Evolutionary conservation across 1,140 invertebrate species (phyloP), one percentile per base, ranked within the genome.

Genomic region (Carposina sasakii): DNA sequence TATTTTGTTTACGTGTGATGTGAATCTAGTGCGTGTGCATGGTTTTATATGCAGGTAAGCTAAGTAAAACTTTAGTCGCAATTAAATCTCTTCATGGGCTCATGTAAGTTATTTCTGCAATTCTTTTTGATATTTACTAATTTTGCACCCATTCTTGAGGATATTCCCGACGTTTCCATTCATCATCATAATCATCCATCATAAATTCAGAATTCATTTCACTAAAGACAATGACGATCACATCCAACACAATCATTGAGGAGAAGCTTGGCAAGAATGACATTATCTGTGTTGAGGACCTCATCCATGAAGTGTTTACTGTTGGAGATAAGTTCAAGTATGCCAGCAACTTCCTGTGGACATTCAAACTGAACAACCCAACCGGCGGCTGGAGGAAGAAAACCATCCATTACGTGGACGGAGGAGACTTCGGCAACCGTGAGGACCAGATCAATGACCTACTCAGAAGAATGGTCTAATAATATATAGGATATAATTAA

Each of bases 381-480:
- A 98, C 92, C 67, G 98, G 98, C 64, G 98, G 98, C 68, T 99
- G 98, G 97, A 91, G 96, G 65, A 98, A 98, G 90, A 99, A 99
- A 91, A 96, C 94, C 43, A 98, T 96, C 78, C 98, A 99, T 81
- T 99, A 97, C 82, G 97, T 99, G 37, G 98, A 99, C 85, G 98
- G 98, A 79, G 98, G 98, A 75, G 98, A 99, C 86, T 99, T 98
- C 81, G 98, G 98, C 55, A 97, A 98, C 86, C 90, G 98, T 58
- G 98, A 99, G 87, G 96, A 98, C 67, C 93, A 96, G 84, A 95
- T 99, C 72, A 99, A 99, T 83, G 90, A 92, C 75, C 91, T 99
- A 54, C 89, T 99, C 51, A 92, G 94, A 83, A 92, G 92, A 84
- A 99, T 99, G 98, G 92, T 99, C 78, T 99, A 98, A 96, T 63